Conservation (phyloP, 92 coral and sea anemone species). For the Epizoanthus illoricatus region DNA sequence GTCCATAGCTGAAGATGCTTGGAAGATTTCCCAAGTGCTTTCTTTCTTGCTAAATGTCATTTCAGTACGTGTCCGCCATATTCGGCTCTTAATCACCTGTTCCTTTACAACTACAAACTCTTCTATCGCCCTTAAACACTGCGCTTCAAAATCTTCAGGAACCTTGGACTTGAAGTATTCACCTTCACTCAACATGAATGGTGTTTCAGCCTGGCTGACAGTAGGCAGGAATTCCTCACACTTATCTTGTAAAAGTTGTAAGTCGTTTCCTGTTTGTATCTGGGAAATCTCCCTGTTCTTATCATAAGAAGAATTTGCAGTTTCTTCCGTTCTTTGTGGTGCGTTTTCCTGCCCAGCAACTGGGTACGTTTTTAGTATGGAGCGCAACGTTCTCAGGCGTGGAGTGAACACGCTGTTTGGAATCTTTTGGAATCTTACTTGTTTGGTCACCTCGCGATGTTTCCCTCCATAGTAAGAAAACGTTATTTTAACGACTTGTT, state of each 20-base stretch:
- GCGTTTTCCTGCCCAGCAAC: background rate
- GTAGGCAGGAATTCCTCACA: background rate
- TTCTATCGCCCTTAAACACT: constrained; percentile 74
- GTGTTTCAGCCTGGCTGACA: background rate
- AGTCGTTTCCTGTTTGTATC: background rate
- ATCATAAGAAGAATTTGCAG: constrained; percentile 20
- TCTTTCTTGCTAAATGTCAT: constrained; percentile 80
- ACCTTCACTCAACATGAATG: background rate
- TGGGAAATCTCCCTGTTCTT: background rate
- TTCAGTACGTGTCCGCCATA: constrained; percentile 70
- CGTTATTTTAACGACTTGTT: constrained; percentile 56
- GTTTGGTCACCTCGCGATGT: constrained; percentile 55
- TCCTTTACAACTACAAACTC: constrained; percentile 79
- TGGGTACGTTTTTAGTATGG: constrained; percentile 59
- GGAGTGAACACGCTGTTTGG: constrained; percentile 70
- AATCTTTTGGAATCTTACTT: constrained; percentile 50
- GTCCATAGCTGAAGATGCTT: constrained; percentile 55
- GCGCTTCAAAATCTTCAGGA: constrained; percentile 67
- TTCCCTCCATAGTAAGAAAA: constrained; percentile 75
- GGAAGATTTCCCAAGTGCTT: constrained; percentile 43
- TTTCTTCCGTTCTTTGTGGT: background rate
- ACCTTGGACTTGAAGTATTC: constrained; percentile 63
- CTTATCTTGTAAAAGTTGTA: background rate
- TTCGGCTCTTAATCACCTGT: constrained; percentile 76
- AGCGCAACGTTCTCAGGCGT: constrained; percentile 54